phyloP scores from a whole-genome alignment of 2,888 invertebrate species.

The Epiblema foenella region DNA sequence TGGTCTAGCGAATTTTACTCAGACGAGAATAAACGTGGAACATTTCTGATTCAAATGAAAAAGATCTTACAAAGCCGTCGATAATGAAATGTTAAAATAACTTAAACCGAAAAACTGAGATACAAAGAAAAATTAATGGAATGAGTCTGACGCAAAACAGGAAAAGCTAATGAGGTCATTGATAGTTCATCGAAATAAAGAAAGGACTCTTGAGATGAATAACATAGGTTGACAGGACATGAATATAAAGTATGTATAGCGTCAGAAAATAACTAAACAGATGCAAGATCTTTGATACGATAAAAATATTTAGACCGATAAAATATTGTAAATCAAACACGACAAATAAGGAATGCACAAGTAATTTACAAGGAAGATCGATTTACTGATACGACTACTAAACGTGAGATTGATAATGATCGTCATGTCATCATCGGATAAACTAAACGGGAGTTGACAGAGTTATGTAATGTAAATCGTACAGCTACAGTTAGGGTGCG shows the following conservation, averaged over 20 bases:
- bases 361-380: slow-evolving; percentile 61
- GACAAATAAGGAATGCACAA: slow-evolving; percentile 60
- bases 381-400: slow-evolving; percentile 66
- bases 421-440: slow-evolving; percentile 42
- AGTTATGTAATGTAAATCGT: slow-evolving; percentile 49
- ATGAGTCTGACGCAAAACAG: slow-evolving; percentile 47
- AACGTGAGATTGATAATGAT: slow-evolving; percentile 63
- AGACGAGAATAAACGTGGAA: slow-evolving; percentile 10
- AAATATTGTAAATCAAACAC: slow-evolving; percentile 51
- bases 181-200: slow-evolving; percentile 38
- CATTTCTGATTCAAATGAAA: too few relatives aligned
- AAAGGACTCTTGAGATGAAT: slow-evolving; percentile 6
- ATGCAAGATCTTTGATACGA: slow-evolving; percentile 38
- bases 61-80: too few relatives aligned
- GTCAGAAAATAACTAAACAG: slow-evolving; percentile 2
- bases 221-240: not conserved
- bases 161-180: slow-evolving; percentile 52
- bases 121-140: slow-evolving; percentile 47
- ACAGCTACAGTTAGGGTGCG: not conserved
- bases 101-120: slow-evolving; percentile 48
- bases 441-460: slow-evolving; percentile 27
- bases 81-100: slow-evolving; percentile 48
- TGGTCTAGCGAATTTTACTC: not conserved
- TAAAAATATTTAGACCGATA: slow-evolving; percentile 51
- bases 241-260: not conserved